Evolutionary conservation across 2,797 vertebrate species (phyloP).

Genomic region (Gymnodraco acuticeps): DNA sequence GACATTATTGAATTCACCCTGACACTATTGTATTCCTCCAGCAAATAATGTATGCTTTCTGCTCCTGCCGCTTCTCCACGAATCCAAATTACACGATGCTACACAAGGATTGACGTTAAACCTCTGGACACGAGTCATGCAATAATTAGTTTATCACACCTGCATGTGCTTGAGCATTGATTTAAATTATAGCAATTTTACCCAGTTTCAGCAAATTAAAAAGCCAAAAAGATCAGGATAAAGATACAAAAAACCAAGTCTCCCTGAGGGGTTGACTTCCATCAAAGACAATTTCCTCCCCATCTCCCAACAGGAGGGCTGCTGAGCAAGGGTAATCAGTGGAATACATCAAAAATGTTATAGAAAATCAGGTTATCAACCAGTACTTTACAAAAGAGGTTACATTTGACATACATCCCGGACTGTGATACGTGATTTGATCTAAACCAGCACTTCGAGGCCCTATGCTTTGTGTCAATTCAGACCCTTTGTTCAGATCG

Average conservation of each 20-base stretch:
- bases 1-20: conserved; percentile 12
- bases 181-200: background rate
- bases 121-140: background rate
- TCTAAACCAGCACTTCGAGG: background rate
- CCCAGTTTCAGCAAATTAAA: background rate
- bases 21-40: background rate
- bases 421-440: background rate
- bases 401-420: background rate
- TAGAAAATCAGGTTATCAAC: conserved; percentile 2
- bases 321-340: conserved; percentile 8
- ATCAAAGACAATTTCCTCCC: background rate
- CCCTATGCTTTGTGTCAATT: too few species aligned
- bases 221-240: background rate
- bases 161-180: background rate
- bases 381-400: background rate
- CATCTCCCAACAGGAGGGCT: background rate
- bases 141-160: conserved; percentile 17
- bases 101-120: background rate
- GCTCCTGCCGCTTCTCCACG: background rate
- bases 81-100: conserved; percentile 1
- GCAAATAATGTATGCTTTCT: conserved; percentile 15
- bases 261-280: background rate
- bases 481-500: too few species aligned
- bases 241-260: background rate
- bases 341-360: background rate